These are phyloP conservation scores for Nasonovia ribisnigri DNA, from an alignment of 2,888 invertebrate genomes.

Conservation along the genomic window DNA sequence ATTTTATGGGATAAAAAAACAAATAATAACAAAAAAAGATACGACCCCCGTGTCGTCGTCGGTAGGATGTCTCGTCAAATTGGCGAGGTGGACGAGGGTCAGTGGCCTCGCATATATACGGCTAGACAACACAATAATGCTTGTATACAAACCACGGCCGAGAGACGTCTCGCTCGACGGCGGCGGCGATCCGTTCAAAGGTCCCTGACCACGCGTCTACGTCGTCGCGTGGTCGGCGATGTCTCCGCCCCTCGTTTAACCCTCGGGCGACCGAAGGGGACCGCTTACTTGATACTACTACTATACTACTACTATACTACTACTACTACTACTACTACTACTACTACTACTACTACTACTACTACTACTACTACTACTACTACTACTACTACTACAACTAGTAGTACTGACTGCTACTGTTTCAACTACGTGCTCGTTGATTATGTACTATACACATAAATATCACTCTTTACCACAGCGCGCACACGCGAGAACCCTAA, in stretches of 20 bases:
- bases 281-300: constrained; percentile 31
- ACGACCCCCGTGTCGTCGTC: constrained; percentile 22
- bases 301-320: constrained; percentile 15
- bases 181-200: constrained; percentile 57
- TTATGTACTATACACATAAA: background rate
- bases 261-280: constrained; percentile 49
- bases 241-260: constrained; percentile 65
- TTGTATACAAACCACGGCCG: constrained; percentile 43
- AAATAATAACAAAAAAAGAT: constrained; percentile 26
- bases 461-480: background rate
- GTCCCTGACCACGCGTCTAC: constrained; percentile 63
- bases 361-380: background rate
- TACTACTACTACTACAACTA: background rate
- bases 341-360: background rate
- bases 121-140: constrained; percentile 60
- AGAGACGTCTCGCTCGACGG: constrained; percentile 19
- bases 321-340: constrained; percentile 16
- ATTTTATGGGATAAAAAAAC: constrained; percentile 25
- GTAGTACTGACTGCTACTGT: background rate
- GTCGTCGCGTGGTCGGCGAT: constrained; percentile 56
- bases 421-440: background rate
- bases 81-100: constrained; percentile 48
- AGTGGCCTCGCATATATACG: constrained; percentile 1
- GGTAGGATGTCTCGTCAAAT: constrained; percentile 25
- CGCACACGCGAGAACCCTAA: background rate